A percentile compares a stretch with the other conserved stretches of the same genome.
These are phyloP conservation scores for Lasioglossum morio DNA, from an alignment of 2,888 invertebrate genomes.

Conservation along the genomic window DNA sequence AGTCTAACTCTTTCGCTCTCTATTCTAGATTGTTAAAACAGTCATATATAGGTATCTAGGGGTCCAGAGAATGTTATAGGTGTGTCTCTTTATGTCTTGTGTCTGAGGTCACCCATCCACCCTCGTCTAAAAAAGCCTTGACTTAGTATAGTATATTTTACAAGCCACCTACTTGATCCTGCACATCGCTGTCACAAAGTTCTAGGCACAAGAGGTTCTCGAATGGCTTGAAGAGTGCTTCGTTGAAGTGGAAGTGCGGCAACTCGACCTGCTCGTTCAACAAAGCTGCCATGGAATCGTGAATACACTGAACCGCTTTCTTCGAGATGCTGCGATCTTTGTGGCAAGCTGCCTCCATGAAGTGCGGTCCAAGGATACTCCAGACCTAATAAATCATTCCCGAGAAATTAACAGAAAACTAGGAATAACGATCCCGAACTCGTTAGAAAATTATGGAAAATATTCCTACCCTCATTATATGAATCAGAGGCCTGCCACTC, in stretches of 20 bases:
- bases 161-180: slow-evolving; percentile 85
- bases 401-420: not conserved
- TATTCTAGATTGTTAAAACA: not conserved
- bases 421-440: not conserved
- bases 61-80: not conserved
- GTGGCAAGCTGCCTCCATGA: slow-evolving; percentile 98
- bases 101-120: not conserved
- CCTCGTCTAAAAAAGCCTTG: not conserved
- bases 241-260: slow-evolving; percentile 98
- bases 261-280: slow-evolving; percentile 95
- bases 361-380: slow-evolving; percentile 96
- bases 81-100: not conserved
- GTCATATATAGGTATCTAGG: not conserved
- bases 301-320: slow-evolving; percentile 95
- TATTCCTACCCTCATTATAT: slow-evolving; percentile 90
- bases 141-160: not conserved
- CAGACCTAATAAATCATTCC: slow-evolving; percentile 86
- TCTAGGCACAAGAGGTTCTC: slow-evolving; percentile 97
- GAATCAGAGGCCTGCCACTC: slow-evolving; percentile 94
- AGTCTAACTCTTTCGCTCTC: not conserved
- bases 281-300: slow-evolving; percentile 95
- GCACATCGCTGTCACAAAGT: slow-evolving; percentile 96
- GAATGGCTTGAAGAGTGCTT: slow-evolving; percentile 96
- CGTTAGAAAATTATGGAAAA: not conserved
- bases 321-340: slow-evolving; percentile 95